Base-by-base conservation (phyloP, 2,888 invertebrate genomes). In the Maniola hyperantus region DNA sequence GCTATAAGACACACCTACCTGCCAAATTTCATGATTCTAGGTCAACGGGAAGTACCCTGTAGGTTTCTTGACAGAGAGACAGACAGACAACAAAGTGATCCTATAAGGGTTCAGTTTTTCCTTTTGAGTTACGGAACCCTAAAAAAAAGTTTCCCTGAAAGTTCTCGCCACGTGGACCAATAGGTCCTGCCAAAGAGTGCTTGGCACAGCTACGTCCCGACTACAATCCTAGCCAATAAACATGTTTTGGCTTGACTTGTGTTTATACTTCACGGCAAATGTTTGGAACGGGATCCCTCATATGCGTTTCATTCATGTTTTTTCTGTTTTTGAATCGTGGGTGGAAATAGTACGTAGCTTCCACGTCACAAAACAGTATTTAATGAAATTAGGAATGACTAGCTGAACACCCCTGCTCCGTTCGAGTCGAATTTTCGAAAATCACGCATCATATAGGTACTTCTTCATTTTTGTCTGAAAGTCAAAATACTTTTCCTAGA, bases 151-250 rank as follows among this genome's bases (percentile, higher is more conserved):
- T 48, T 15, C 48, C 48, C 48, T 48, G 48, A 48, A 48, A 48
- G 7, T 15, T 15, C 48, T 48, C 48, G 18, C 48, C 48, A 48
- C 48, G 48, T 48, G 48, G 48, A 8, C 48, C 48, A 48, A 8
- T 48, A 75, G 86, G 83, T 86, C 87, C 89, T 88, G 88, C 82
- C 83, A 88, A 82, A 78, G 58, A 83, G 82, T 80, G 75, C 71
- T 79, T 81, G 82, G 81, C 82, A 81, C 71, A 63, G 70, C 66
- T 68, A 70, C 55, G 75, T 68, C 73, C 70, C 74, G 85, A 84
- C 83, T 84, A 80, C 76, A 76, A 70, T 64, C 65, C 64, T 73
- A 75, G 78, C 78, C 78, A 75, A 79, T 73, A 73, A 73, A 69
- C 18, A 72, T 87, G 88, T 88, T 87, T 77, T 86, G 88, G 83